These are phyloP conservation scores for Bufo bufo DNA, from an alignment of 2,113 vertebrate genomes.

Conservation along the genomic window DNA sequence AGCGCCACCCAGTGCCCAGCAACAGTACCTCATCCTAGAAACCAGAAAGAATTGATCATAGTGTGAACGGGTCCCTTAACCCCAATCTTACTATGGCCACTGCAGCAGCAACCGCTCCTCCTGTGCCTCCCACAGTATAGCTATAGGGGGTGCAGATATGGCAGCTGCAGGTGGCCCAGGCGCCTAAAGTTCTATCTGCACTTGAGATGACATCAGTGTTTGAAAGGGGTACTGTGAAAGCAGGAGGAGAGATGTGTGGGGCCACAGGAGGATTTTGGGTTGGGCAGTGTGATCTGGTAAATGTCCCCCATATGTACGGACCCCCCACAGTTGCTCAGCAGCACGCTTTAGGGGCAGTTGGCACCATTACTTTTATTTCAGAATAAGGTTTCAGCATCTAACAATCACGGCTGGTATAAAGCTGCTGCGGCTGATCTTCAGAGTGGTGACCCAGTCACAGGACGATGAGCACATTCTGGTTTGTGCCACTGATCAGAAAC, in stretches of 20 bases:
- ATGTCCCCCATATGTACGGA: background rate
- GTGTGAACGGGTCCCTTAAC: background rate
- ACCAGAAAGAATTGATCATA: background rate
- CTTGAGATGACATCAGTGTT: too few species aligned
- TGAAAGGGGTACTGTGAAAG: too few species aligned
- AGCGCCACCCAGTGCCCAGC: conserved; percentile 27
- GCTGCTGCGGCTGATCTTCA: background rate
- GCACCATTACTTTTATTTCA: background rate
- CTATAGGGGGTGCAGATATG: too few species aligned
- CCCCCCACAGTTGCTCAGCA: background rate
- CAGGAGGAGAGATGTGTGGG: background rate
- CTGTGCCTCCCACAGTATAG: too few species aligned
- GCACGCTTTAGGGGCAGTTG: too few species aligned
- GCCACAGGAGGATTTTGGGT: background rate
- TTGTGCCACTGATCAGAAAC: background rate
- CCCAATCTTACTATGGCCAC: background rate
- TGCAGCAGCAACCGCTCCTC: background rate
- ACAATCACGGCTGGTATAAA: background rate
- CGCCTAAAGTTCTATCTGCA: too few species aligned
- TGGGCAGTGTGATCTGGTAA: background rate
- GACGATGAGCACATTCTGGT: background rate
- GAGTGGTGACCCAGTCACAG: background rate
- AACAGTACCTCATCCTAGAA: background rate
- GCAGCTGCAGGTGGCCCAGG: too few species aligned
- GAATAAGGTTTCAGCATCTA: background rate